Evolutionary conservation across 2,113 vertebrate genomes (phyloP).

Genomic region (Forbesichthys papilliferus): DNA sequence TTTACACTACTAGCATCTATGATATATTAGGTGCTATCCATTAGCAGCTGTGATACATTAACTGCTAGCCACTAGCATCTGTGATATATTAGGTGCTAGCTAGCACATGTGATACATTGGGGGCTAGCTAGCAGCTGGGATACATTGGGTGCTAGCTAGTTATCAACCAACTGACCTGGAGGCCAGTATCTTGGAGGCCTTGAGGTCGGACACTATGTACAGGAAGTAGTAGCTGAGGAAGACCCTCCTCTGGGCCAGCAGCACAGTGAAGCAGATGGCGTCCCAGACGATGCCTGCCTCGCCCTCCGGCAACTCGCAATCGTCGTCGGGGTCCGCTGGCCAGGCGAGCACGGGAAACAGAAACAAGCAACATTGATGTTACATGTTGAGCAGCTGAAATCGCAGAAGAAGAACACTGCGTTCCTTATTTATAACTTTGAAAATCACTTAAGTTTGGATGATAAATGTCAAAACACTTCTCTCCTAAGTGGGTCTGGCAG

Average conservation of each 20-base stretch:
- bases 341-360: not conserved
- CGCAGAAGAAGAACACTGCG: not conserved
- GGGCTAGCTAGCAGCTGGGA: not conserved
- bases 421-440: no score
- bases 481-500: no score
- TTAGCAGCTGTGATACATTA: no score
- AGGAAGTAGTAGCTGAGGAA: constrained; percentile 82
- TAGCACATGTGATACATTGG: no score
- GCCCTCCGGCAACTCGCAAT: constrained; percentile 75
- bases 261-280: constrained; percentile 75
- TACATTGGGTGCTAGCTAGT: not conserved
- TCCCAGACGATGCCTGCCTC: constrained; percentile 82
- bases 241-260: constrained; percentile 74
- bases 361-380: not conserved
- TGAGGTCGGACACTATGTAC: constrained; percentile 77
- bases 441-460: no score
- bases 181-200: constrained; percentile 75
- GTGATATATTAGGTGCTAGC: no score
- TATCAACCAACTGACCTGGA: constrained; percentile 63
- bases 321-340: constrained; percentile 65
- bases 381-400: not conserved
- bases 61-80: no score
- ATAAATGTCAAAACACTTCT: no score
- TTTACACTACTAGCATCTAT: no score
- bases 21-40: no score